Percentiles rank a stretch among this genome's conserved stretches.
Evolutionary conservation across 2,888 invertebrate species (phyloP).

Genomic region (Trichopria drosophilae): DNA sequence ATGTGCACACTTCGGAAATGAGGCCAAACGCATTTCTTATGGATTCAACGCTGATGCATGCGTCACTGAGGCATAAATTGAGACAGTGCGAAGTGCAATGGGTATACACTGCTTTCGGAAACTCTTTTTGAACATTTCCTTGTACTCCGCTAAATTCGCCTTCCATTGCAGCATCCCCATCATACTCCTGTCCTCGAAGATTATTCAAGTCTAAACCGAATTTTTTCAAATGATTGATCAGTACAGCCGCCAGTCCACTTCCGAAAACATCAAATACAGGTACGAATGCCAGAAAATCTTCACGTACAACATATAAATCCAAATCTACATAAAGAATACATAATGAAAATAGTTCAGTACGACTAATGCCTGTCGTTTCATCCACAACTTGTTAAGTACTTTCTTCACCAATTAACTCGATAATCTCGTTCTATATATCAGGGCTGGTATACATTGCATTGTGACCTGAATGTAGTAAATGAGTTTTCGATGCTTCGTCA

Average conservation of each 20-base stretch:
- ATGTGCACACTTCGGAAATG: too few species aligned
- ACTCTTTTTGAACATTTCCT: not conserved
- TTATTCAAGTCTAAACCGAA: slow-evolving; percentile 2
- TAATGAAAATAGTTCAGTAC: too few species aligned
- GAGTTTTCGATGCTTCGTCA: not conserved
- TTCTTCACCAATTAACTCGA: not conserved
- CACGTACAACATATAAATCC: too few species aligned
- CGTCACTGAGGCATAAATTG: not conserved
- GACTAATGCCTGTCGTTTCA: slow-evolving; percentile 7
- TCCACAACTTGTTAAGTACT: slow-evolving; percentile 1
- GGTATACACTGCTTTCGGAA: slow-evolving; percentile 5
- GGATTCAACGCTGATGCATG: too few species aligned
- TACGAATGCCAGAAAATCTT: too few species aligned
- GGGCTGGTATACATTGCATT: slow-evolving; percentile 6
- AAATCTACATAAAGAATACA: too few species aligned
- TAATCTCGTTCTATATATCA: slow-evolving; percentile 3
- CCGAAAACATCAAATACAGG: slow-evolving; percentile 3
- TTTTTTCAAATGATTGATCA: not conserved
- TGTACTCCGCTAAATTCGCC: slow-evolving; percentile 6
- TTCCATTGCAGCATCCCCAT: slow-evolving; percentile 8
- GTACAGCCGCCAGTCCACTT: not conserved
- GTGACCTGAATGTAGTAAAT: not conserved
- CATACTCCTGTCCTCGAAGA: slow-evolving; percentile 6
- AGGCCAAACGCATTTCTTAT: too few species aligned
- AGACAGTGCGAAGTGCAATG: slow-evolving; percentile 3